A percentile compares a stretch with the other conserved stretches of the same genome.
phyloP scores from a whole-genome alignment of 2,797 vertebrate genomes.

The Gymnoscopelus braueri region DNA sequence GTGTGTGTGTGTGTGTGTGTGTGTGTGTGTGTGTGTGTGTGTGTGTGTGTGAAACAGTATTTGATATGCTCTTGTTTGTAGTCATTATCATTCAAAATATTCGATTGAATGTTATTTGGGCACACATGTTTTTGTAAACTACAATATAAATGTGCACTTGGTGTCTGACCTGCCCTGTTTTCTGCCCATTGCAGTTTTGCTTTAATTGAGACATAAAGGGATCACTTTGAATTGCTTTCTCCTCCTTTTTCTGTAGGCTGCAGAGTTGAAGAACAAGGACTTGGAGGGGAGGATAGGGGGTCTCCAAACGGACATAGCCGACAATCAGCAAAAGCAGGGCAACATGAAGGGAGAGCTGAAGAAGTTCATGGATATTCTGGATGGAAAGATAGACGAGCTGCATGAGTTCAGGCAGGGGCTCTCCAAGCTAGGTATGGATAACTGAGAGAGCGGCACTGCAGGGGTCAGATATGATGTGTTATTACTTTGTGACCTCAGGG shows the following conservation, averaged over 20 bases:
- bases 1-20: too few species aligned
- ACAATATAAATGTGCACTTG: too few species aligned
- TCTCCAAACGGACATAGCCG: constrained; percentile 88
- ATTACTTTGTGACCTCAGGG: constrained; percentile 1
- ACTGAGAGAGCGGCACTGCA: constrained; percentile 75
- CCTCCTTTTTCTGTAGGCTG: constrained; percentile 75
- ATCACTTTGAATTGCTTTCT: background rate
- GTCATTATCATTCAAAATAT: too few species aligned
- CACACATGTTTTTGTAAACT: too few species aligned
- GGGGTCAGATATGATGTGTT: constrained; percentile 50
- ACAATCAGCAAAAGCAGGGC: constrained; percentile 89
- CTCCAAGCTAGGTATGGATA: constrained; percentile 90
- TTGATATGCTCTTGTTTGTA: too few species aligned
- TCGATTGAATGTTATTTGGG: too few species aligned
- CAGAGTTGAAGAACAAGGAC: constrained; percentile 89
- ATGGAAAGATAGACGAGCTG: constrained; percentile 95
- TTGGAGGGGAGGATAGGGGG: constrained; percentile 86
- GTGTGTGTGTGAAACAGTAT: too few species aligned
- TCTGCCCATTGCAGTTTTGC: background rate
- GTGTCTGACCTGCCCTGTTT: too few species aligned
- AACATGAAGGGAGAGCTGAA: constrained; percentile 93
- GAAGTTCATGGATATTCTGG: constrained; percentile 94
- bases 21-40: too few species aligned
- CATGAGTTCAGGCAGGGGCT: constrained; percentile 95
- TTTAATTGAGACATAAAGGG: background rate